Base-by-base conservation (phyloP, 2,113 vertebrate genomes). In the Rhinolophus ferrumequinum region DNA sequence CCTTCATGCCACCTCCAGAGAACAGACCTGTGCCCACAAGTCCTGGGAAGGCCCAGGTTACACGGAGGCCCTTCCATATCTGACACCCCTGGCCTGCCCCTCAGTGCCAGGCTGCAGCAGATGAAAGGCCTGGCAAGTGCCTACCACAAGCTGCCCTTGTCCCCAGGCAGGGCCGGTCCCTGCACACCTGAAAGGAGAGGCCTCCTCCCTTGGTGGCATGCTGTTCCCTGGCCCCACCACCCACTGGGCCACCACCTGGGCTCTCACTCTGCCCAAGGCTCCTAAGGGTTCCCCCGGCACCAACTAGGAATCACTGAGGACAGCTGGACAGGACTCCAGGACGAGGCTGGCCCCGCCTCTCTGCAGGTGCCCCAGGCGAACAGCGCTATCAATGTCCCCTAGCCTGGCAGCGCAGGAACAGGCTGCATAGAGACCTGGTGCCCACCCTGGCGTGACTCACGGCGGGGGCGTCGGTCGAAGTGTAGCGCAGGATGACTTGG, bases 401-500 rank as follows among this genome's bases (percentile, higher is more conserved):
- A 13, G 12, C 47, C 77, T 3, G 54, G 38, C 87, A 3, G 54
- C 64, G n/a, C 6, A 24, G 38, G 30, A 5, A 64, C 24, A 28
- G 24, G 52, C 13, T 5, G 18, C 28, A 60, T 28, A 26, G 22
- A 44, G 38, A 24, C 56, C 77, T 24, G 7, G 38, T 5, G 60
- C 56, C 75, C 73, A 14, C 58, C 75, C 30, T 4, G 30, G 60
- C 41, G 11, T 30, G 88, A 99, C 99, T 99, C 98, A 99, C 99
- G 90, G 99, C 99, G 0, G 99, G 99, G 6, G 99, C 99, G 35
- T 99, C 99, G 0, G 99, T 98, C 35, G 99, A 99, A 70, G 99
- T 99, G 98, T 99, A 99, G 88, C 99, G 99, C 77, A 99, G 95
- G 35, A 99, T 99, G 98, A 99, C 97, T 98, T 99, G 99, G 98